Evolutionary conservation across 64 coral and sea anemone genomes (phyloP), one percentile per base, ranked within the genome.

Genomic region (Exaiptasia diaphana): DNA sequence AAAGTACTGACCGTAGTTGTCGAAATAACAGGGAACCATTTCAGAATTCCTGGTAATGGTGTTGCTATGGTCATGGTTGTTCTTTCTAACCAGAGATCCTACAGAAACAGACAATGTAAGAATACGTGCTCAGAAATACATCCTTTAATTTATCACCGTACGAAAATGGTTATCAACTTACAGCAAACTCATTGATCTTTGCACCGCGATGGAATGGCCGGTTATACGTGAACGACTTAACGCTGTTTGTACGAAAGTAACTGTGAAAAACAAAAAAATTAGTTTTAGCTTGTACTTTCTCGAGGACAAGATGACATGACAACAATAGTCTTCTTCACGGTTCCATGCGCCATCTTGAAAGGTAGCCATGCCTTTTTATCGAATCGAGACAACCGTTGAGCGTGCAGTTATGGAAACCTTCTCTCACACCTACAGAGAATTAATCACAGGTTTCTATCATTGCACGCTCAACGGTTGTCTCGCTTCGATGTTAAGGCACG

Each of bases 81-180:
- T 5, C 90, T 76, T 45, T 99, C 95, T 20, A 88, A 35, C 95
- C 95, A 99, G 20, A 99, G 24, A 78, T 82, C 93, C 95, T 97
- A 78, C 18, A 20, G 61, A 37, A 18, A 65, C 18, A 35, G 61
- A 6, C 32, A 36, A 35, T n/a, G n/a, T n/a, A n/a, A n/a, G n/a
- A n/a, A n/a, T n/a, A n/a, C n/a, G n/a, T n/a, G n/a, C n/a, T n/a
- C n/a, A n/a, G n/a, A n/a, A n/a, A n/a, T n/a, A n/a, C n/a, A n/a
- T n/a, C n/a, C n/a, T n/a, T n/a, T n/a, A n/a, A n/a, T n/a, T n/a
- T n/a, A n/a, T n/a, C n/a, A n/a, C n/a, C n/a, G n/a, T n/a, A n/a
- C n/a, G n/a, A n/a, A n/a, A n/a, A n/a, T n/a, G n/a, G n/a, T n/a
- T n/a, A n/a, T n/a, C n/a, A n/a, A 77, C 83, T 73, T 73, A 94